Evolutionary conservation across 2,888 invertebrate genomes (phyloP).

Genomic region (Tupiocoris notatus): DNA sequence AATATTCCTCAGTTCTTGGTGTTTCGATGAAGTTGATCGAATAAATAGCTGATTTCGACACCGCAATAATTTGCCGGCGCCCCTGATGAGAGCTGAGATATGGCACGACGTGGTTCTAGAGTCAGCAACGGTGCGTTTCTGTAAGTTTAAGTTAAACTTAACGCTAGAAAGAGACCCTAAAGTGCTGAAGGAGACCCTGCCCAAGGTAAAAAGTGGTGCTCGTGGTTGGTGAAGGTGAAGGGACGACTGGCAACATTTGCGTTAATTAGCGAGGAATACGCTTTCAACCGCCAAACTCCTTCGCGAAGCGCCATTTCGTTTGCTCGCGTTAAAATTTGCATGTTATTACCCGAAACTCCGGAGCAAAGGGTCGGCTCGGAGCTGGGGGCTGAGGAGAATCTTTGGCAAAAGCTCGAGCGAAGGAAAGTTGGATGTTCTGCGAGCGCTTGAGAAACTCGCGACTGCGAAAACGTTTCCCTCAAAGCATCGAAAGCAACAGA

Average conservation of each 20-base stretch:
- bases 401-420: conserved; percentile 6
- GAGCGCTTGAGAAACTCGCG: conserved; percentile 14
- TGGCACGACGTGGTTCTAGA: not conserved
- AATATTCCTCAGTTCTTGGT: not conserved
- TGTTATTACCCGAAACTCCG: conserved; percentile 30
- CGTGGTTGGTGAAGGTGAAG: too few relatives aligned
- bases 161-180: conserved; percentile 6
- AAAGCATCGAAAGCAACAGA: too few relatives aligned
- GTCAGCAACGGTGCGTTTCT: conserved; percentile 1
- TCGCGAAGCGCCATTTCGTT: conserved; percentile 27
- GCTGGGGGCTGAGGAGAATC: conserved; percentile 4
- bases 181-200: conserved; percentile 17
- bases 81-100: not conserved
- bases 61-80: not conserved
- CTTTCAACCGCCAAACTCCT: conserved; percentile 13
- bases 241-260: conserved; percentile 17
- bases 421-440: conserved; percentile 5
- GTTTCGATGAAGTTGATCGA: not conserved
- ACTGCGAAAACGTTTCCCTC: conserved; percentile 9
- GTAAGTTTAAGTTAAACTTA: too few relatives aligned
- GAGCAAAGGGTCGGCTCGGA: too few relatives aligned
- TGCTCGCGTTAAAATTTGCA: conserved; percentile 27
- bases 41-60: not conserved
- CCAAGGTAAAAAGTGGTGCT: too few relatives aligned
- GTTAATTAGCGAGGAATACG: conserved; percentile 37